phyloP scores from a whole-genome alignment of 2,888 invertebrate genomes.

The Caenorhabditis wallacei region DNA sequence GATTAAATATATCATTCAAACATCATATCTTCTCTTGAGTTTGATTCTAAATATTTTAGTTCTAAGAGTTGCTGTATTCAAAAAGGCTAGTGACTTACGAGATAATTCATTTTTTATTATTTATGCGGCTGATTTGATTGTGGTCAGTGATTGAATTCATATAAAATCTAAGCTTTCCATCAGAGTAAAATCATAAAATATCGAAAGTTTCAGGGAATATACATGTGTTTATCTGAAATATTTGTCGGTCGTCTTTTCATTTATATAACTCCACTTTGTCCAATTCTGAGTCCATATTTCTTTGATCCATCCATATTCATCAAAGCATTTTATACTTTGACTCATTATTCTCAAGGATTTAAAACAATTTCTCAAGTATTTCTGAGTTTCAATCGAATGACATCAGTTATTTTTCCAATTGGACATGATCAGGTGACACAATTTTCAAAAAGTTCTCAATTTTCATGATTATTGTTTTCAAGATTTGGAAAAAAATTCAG shows the following conservation, averaged over 20 bases:
- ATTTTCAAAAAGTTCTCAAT: not conserved
- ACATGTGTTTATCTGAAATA: constrained; percentile 37
- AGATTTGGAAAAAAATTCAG: constrained; percentile 29
- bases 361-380: constrained; percentile 50
- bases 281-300: constrained; percentile 28
- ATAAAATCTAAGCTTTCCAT: no score
- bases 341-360: constrained; percentile 36
- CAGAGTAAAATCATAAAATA: no score
- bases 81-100: constrained; percentile 3
- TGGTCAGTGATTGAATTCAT: constrained; percentile 12
- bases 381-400: constrained; percentile 51
- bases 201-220: constrained; percentile 39
- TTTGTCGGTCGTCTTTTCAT: constrained; percentile 35
- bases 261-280: constrained; percentile 33
- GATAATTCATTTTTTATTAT: constrained; percentile 43
- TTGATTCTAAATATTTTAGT: constrained; percentile 23
- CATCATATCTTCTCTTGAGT: constrained; percentile 27
- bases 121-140: constrained; percentile 41
- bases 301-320: constrained; percentile 35
- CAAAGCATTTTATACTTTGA: constrained; percentile 25
- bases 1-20: constrained; percentile 33
- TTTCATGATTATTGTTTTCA: not conserved
- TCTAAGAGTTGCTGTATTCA: constrained; percentile 12
- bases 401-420: constrained; percentile 35
- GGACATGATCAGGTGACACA: constrained; percentile 7